Evolutionary conservation across 2,113 vertebrate species (phyloP).

Genomic region (Phrynosoma blainvillii): DNA sequence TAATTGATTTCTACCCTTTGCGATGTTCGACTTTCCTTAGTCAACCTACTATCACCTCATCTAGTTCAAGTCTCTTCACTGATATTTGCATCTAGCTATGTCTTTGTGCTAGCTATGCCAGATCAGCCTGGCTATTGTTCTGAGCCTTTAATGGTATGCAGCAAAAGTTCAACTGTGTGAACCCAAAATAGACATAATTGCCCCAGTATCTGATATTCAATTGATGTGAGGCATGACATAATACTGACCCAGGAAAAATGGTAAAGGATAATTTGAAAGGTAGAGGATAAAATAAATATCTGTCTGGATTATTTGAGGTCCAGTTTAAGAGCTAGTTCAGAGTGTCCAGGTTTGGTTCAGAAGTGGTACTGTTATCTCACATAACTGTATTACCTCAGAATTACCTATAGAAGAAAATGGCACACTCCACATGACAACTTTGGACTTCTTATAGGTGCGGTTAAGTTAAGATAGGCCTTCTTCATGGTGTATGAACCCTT

Average conservation of each 20-base stretch:
- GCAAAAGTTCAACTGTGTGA: not conserved
- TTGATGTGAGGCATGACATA: not conserved
- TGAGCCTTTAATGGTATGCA: not conserved
- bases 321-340: not conserved
- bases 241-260: not conserved
- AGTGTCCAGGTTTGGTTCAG: not conserved
- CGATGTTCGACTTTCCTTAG: not conserved
- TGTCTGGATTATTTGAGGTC: not conserved
- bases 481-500: not conserved
- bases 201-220: not conserved
- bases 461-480: not conserved
- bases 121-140: not conserved
- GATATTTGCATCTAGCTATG: not conserved
- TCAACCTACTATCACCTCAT: not conserved
- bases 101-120: not conserved
- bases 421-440: not conserved
- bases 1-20: slow-evolving; percentile 2
- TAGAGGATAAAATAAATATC: not conserved
- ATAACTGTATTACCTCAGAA: not conserved
- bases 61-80: not conserved
- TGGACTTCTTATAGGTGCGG: not conserved
- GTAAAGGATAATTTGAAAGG: not conserved
- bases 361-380: not conserved
- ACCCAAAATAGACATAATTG: not conserved
- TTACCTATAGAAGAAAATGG: not conserved